Evolutionary conservation across 2,888 invertebrate species (phyloP).

Genomic region (Cryptocephalus moraei): DNA sequence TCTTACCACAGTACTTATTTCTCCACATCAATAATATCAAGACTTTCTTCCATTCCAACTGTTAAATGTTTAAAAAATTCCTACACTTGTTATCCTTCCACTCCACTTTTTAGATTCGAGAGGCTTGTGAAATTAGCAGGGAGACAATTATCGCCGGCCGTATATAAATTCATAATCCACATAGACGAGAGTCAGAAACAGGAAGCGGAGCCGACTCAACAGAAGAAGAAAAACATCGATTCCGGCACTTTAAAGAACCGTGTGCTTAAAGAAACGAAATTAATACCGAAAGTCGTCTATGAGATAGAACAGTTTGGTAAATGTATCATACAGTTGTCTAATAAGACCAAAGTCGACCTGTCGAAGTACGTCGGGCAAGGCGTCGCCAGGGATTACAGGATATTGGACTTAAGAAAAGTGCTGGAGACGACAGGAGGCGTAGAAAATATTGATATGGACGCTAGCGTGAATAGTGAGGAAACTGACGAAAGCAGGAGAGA

Average conservation of each 20-base stretch:
- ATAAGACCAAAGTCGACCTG: slow-evolving; percentile 47
- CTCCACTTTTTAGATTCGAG: slow-evolving; percentile 39
- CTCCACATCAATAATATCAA: no score
- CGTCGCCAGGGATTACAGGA: slow-evolving; percentile 53
- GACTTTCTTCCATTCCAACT: no score
- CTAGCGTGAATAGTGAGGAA: neutral
- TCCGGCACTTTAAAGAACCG: slow-evolving; percentile 35
- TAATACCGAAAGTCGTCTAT: slow-evolving; percentile 53
- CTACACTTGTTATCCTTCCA: neutral
- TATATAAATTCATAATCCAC: slow-evolving; percentile 48
- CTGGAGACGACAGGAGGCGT: slow-evolving; percentile 32
- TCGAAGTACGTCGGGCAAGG: slow-evolving; percentile 49
- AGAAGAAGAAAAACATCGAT: slow-evolving; percentile 28
- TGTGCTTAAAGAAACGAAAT: slow-evolving; percentile 49
- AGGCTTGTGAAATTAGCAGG: slow-evolving; percentile 48
- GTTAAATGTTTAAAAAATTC: neutral
- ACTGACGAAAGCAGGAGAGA: slow-evolving; percentile 6
- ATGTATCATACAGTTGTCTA: slow-evolving; percentile 47
- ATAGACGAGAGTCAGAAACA: slow-evolving; percentile 43
- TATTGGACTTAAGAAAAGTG: slow-evolving; percentile 42
- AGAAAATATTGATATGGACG: slow-evolving; percentile 1
- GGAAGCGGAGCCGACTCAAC: slow-evolving; percentile 21
- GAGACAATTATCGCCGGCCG: slow-evolving; percentile 45
- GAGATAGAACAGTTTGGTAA: slow-evolving; percentile 56
- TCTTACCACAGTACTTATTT: no score